phyloP scores from a whole-genome alignment of 2,113 vertebrate species.

The Megaptera novaeangliae region DNA sequence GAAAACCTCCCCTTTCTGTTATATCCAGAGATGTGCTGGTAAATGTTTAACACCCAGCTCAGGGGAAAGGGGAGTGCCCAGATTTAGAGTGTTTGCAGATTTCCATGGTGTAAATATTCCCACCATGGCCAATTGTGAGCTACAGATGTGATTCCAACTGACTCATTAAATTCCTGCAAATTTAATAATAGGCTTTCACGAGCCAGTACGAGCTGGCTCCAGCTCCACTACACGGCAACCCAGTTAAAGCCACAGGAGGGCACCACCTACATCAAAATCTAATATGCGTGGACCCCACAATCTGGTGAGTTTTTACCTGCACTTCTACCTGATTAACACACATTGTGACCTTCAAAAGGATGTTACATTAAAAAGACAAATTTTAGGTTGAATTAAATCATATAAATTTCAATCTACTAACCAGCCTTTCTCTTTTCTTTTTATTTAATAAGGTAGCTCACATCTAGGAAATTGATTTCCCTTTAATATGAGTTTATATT shows the following conservation, averaged over 20 bases:
- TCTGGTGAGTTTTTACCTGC: neutral
- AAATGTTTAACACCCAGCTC: neutral
- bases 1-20: neutral
- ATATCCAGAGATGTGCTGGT: neutral
- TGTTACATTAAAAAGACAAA: neutral
- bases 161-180: conserved; percentile 11
- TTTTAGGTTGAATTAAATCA: neutral
- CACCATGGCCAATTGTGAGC: neutral
- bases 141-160: neutral
- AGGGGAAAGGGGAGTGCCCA: too few relatives aligned
- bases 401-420: neutral
- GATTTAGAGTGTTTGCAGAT: neutral
- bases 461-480: neutral
- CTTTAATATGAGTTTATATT: neutral
- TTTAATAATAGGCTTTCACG: neutral
- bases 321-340: neutral
- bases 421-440: neutral
- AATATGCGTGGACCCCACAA: neutral
- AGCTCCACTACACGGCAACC: neutral
- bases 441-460: neutral
- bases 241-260: neutral
- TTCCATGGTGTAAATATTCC: neutral
- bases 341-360: neutral
- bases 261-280: neutral
- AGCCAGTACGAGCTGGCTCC: neutral